A percentile compares a stretch with the other conserved stretches of the same genome.
Conservation (phyloP, 2,113 vertebrate species). For the Clarias magur region DNA sequence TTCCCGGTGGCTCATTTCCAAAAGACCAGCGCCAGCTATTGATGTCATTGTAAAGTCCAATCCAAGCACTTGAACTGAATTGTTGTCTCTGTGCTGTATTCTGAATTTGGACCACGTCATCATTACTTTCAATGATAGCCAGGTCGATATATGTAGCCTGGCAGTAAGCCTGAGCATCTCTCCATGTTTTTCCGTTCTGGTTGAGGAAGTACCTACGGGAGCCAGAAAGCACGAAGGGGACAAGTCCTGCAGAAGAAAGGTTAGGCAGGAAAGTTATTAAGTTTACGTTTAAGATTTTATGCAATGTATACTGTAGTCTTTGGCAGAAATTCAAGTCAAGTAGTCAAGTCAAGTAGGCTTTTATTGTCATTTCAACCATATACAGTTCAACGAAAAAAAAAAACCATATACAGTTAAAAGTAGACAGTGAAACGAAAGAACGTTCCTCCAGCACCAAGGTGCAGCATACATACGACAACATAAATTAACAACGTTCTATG, state of each 20-base stretch:
- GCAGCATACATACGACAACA: too few relatives aligned
- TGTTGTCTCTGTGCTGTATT: neutral
- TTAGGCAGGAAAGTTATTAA: too few relatives aligned
- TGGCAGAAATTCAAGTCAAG: neutral
- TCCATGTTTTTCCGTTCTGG: neutral
- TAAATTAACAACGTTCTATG: too few relatives aligned
- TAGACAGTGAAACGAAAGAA: too few relatives aligned
- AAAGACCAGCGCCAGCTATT: neutral
- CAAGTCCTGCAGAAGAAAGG: neutral
- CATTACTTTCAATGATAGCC: neutral
- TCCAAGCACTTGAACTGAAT: neutral
- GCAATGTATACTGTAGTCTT: neutral
- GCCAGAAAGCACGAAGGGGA: neutral
- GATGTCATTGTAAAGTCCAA: neutral
- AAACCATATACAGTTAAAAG: too few relatives aligned
- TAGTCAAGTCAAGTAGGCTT: too few relatives aligned
- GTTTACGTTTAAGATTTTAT: neutral
- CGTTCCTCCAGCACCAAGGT: too few relatives aligned
- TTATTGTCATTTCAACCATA: too few relatives aligned
- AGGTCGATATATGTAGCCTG: neutral
- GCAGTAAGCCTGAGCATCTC: neutral
- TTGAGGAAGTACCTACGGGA: neutral
- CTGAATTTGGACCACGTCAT: neutral
- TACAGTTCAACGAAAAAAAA: too few relatives aligned
- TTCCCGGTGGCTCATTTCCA: neutral